Evolutionary conservation across 2,113 vertebrate genomes (phyloP).

Genomic region (Ciconia maguari): DNA sequence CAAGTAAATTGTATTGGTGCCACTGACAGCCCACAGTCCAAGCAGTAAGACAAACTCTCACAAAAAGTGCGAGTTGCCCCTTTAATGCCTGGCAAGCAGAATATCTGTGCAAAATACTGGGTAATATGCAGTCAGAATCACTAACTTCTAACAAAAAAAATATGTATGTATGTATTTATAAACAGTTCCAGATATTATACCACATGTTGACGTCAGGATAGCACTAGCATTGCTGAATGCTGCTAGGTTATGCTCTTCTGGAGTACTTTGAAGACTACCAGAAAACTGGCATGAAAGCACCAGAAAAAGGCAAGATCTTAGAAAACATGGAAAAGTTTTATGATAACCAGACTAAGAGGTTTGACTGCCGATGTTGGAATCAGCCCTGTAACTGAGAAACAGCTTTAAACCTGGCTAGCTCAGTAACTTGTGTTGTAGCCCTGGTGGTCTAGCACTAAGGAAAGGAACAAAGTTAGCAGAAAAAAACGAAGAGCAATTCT

Average conservation of each 20-base stretch:
- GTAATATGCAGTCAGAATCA: neutral
- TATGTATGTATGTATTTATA: neutral
- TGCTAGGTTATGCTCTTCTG: neutral
- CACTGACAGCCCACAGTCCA: neutral
- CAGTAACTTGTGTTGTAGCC: neutral
- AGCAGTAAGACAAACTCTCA: neutral
- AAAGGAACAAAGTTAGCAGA: neutral
- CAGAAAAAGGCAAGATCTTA: neutral
- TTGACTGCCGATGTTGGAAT: neutral
- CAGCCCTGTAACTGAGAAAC: neutral
- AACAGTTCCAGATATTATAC: neutral
- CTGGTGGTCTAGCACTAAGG: neutral
- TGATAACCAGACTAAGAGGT: neutral
- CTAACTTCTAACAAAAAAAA: neutral
- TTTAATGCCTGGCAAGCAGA: neutral
- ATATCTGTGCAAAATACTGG: neutral
- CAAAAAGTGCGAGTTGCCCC: neutral
- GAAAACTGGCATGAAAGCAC: neutral
- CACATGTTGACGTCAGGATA: neutral
- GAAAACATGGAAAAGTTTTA: neutral
- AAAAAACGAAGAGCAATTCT: neutral
- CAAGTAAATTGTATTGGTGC: neutral
- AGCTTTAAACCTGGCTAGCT: neutral
- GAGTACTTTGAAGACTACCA: neutral
- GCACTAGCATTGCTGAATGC: neutral